These are phyloP conservation scores for Doryteuthis pealeii DNA, from an alignment of 1,140 invertebrate species.

Conservation along the genomic window DNA sequence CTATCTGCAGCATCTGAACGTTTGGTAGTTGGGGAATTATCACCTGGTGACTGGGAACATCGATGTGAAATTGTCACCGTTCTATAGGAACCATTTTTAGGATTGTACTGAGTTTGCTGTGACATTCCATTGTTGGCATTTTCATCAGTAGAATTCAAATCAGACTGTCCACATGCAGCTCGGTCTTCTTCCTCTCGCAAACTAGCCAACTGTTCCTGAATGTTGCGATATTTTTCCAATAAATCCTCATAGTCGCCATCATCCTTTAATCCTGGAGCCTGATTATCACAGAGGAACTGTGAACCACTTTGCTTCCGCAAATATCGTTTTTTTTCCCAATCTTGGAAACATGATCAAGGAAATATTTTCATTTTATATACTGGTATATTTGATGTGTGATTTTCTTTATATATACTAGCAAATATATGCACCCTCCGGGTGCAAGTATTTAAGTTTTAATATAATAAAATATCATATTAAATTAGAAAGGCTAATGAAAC, in stretches of 20 bases:
- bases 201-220: slow-evolving; percentile 4
- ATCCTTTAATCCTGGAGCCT: not conserved
- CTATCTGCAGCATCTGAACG: not conserved
- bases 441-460: no score
- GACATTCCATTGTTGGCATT: not conserved
- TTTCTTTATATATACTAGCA: no score
- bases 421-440: no score
- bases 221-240: slow-evolving; percentile 5
- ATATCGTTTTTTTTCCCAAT: not conserved
- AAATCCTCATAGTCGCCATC: not conserved
- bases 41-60: not conserved
- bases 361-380: no score
- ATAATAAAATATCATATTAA: no score
- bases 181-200: not conserved
- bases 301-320: not conserved
- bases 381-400: no score
- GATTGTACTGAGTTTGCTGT: no score
- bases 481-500: no score
- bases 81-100: not conserved
- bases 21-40: not conserved
- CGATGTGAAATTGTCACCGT: not conserved
- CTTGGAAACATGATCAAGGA: no score
- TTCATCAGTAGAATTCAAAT: not conserved
- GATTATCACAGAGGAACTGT: not conserved
- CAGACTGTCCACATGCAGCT: not conserved